A percentile compares a stretch with the other conserved stretches of the same genome.
These are phyloP conservation scores for Lathamus discolor DNA, from an alignment of 2,113 vertebrate genomes.

Conservation along the genomic window DNA sequence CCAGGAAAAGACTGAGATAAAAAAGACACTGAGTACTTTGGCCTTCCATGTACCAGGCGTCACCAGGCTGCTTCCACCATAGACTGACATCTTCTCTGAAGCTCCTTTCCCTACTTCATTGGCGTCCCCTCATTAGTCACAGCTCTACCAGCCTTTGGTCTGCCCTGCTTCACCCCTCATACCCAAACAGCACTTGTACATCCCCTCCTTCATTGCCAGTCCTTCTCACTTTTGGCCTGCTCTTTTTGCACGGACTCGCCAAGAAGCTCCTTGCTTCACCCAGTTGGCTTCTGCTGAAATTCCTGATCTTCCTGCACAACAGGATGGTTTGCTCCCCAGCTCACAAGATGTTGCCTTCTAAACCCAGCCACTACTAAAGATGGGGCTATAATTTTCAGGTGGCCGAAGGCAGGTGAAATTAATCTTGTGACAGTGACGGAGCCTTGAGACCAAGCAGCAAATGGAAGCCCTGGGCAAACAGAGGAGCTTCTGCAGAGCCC, in stretches of 20 bases:
- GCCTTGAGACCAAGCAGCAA: background rate
- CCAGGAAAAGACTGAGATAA: background rate
- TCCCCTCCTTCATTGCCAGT: background rate
- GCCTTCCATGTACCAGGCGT: background rate
- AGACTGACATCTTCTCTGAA: background rate
- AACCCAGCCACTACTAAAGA: background rate
- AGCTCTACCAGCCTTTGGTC: background rate
- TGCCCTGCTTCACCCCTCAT: background rate
- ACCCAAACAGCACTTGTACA: background rate
- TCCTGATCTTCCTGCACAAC: slow-evolving; percentile 49
- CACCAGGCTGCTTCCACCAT: background rate
- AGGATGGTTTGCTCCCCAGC: background rate
- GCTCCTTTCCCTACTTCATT: background rate
- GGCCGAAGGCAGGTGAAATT: background rate
- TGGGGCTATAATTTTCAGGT: background rate
- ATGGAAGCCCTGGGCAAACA: background rate
- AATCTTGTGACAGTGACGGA: background rate
- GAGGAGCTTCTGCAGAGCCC: background rate
- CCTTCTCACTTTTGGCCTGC: background rate
- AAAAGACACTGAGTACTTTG: rapidly evolving
- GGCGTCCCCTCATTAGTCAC: background rate
- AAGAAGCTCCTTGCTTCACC: background rate
- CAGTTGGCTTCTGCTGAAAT: background rate
- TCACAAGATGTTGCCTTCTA: background rate
- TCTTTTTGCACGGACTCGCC: background rate